Evolutionary conservation across 2,797 vertebrate species (phyloP).

Genomic region (Emydoidea blandingii): DNA sequence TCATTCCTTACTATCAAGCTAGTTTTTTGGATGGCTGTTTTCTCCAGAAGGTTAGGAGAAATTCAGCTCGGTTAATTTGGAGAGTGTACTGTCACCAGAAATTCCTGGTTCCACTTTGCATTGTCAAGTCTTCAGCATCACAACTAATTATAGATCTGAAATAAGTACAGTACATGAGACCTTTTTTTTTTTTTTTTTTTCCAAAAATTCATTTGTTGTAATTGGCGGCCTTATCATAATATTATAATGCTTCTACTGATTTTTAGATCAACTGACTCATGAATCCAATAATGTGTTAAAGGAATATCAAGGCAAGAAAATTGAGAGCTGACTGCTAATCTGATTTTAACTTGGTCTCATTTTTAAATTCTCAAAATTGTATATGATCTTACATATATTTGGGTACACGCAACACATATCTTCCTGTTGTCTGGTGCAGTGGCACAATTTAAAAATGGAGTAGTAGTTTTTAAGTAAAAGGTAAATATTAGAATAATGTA

Average conservation of each 20-base stretch:
- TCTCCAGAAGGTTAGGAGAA: not conserved
- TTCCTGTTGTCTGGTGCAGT: no score
- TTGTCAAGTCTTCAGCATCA: not conserved
- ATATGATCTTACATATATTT: no score
- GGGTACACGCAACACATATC: no score
- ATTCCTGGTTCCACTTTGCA: conserved; percentile 1
- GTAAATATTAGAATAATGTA: not conserved
- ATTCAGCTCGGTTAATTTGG: not conserved
- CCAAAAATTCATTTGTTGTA: not conserved
- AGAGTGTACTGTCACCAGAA: not conserved
- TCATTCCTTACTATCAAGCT: not conserved
- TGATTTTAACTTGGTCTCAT: not conserved
- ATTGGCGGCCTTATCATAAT: not conserved
- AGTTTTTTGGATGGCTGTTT: not conserved
- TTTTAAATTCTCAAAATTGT: not conserved
- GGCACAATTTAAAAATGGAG: not conserved
- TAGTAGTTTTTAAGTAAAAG: not conserved
- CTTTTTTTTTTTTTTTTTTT: not conserved
- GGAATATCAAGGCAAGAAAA: not conserved
- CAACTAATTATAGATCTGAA: not conserved
- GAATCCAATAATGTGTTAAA: not conserved
- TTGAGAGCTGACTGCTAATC: not conserved
- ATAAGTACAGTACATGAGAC: not conserved
- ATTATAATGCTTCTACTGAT: not conserved
- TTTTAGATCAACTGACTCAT: conserved; percentile 7